These are phyloP conservation scores for Anaspis maculata DNA, from an alignment of 2,888 invertebrate genomes.

Conservation along the genomic window DNA sequence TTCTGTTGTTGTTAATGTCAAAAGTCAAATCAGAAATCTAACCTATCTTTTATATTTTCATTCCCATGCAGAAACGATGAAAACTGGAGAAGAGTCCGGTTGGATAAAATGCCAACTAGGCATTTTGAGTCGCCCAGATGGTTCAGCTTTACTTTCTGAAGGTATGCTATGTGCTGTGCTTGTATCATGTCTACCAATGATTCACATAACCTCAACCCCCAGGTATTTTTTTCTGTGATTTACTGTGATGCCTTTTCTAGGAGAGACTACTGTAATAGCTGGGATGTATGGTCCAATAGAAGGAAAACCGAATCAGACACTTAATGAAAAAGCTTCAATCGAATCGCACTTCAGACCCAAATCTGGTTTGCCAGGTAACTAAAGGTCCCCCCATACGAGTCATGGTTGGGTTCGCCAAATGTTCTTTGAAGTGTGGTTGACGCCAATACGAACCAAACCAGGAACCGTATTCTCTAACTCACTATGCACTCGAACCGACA, in stretches of 20 bases:
- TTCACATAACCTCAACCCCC: not conserved
- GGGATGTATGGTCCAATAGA: conserved; percentile 80
- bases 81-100: too few species aligned
- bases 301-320: conserved; percentile 64
- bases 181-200: too few species aligned
- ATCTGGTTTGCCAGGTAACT: conserved; percentile 58
- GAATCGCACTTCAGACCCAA: conserved; percentile 73
- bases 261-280: conserved; percentile 67
- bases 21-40: too few species aligned
- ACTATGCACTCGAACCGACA: too few species aligned
- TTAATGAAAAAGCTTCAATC: conserved; percentile 68
- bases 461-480: too few species aligned
- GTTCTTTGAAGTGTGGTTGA: not conserved
- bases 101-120: conserved; percentile 50
- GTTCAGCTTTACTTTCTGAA: conserved; percentile 69
- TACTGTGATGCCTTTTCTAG: conserved; percentile 43
- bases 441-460: too few species aligned
- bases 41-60: too few species aligned
- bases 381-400: not conserved
- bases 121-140: conserved; percentile 65
- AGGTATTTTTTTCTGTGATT: conserved; percentile 5
- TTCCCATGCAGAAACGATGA: too few species aligned
- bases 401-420: not conserved
- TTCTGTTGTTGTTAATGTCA: too few species aligned
- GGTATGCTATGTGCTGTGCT: too few species aligned